Conservation (phyloP, 1,140 invertebrate genomes). For the Cepaea nemoralis region DNA sequence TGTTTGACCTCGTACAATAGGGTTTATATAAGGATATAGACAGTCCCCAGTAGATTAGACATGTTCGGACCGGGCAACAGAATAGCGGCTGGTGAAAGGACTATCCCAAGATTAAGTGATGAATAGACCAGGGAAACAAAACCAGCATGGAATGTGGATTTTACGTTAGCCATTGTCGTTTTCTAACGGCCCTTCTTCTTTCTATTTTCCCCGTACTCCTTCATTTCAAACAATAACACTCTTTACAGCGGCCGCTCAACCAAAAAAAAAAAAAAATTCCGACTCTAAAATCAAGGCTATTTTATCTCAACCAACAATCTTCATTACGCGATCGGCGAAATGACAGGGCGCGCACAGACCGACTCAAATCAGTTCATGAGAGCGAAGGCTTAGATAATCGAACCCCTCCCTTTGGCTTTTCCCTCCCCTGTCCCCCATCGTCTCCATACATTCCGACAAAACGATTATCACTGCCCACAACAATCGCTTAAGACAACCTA, state of each 20-base stretch:
- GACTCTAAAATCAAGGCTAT: neutral
- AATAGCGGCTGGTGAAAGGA: too few species aligned
- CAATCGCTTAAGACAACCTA: neutral
- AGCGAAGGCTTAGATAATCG: neutral
- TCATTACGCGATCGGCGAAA: neutral
- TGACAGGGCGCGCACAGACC: neutral
- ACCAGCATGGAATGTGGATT: too few species aligned
- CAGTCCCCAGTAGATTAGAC: too few species aligned
- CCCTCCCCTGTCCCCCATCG: too few species aligned
- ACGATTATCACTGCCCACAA: neutral
- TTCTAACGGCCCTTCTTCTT: neutral
- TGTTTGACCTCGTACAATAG: too few species aligned
- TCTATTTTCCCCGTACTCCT: neutral
- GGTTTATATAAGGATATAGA: too few species aligned
- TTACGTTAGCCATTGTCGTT: too few species aligned
- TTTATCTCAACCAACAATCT: neutral
- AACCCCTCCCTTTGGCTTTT: too few species aligned
- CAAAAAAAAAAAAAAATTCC: too few species aligned
- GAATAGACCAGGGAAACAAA: too few species aligned
- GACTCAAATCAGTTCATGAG: slow-evolving; percentile 13
- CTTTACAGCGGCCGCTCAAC: neutral
- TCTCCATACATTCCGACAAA: neutral
- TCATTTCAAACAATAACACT: slow-evolving; percentile 5
- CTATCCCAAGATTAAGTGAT: too few species aligned
- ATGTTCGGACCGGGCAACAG: too few species aligned